Percentiles rank a stretch among this genome's conserved stretches.
phyloP scores from a whole-genome alignment of 2,113 vertebrate species.

The Larimichthys polyactis region DNA sequence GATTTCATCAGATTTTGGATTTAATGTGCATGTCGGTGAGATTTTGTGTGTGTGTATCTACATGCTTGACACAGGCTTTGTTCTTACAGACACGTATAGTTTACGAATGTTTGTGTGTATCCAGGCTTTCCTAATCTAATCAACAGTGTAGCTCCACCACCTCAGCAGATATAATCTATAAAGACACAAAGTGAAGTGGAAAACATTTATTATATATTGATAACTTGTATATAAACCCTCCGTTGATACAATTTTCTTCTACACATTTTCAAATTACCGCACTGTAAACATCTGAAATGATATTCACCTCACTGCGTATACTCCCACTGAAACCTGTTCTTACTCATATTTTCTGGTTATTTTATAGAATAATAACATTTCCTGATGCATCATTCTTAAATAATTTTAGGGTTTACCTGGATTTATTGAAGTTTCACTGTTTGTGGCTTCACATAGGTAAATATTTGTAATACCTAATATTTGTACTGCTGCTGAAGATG shows the following conservation, averaged over 20 bases:
- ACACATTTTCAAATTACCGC: neutral
- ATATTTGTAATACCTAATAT: neutral
- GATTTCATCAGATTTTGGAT: slow-evolving; percentile 6
- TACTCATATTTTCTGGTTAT: neutral
- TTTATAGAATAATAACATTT: neutral
- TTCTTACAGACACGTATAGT: neutral
- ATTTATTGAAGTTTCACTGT: neutral
- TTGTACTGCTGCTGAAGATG: neutral
- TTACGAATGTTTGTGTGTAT: neutral
- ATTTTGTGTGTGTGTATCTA: neutral
- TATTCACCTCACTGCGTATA: neutral
- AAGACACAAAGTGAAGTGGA: slow-evolving; percentile 61
- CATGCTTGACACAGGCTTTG: neutral
- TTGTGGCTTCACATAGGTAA: neutral
- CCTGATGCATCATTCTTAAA: neutral
- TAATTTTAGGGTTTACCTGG: neutral
- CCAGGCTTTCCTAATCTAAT: slow-evolving; percentile 76
- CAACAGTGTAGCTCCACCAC: slow-evolving; percentile 65
- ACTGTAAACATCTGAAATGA: neutral
- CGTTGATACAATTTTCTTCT: slow-evolving; percentile 20
- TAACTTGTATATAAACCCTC: slow-evolving; percentile 38
- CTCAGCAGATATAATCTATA: slow-evolving; percentile 73
- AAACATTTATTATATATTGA: slow-evolving; percentile 48
- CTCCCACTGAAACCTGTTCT: neutral
- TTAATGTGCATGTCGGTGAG: neutral